Conservation (phyloP, 64 coral and sea anemone genomes). For the Pocillopora verrucosa region DNA sequence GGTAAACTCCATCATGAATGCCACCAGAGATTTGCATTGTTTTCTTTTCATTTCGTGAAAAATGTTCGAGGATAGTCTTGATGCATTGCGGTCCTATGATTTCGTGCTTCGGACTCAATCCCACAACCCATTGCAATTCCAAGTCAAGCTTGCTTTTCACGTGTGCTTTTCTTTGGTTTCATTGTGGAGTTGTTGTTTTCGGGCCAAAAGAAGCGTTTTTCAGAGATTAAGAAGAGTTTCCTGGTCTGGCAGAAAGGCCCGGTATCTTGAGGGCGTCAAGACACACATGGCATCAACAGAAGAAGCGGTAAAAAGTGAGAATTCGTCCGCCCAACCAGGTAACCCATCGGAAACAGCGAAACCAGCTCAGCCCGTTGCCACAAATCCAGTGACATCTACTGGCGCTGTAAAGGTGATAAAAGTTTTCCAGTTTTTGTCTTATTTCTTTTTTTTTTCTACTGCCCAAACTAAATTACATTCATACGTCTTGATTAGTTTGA, state of each 20-base stretch:
- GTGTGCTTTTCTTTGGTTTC: background rate
- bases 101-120: background rate
- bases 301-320: slow-evolving; percentile 40
- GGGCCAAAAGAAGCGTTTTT: background rate
- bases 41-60: background rate
- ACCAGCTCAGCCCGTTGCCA: background rate
- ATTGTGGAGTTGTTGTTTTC: background rate
- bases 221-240: background rate
- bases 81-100: slow-evolving; percentile 10
- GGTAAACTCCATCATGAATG: too few species aligned
- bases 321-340: slow-evolving; percentile 8
- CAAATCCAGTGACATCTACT: slow-evolving; percentile 2
- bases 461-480: background rate
- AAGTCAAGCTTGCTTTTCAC: background rate
- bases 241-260: background rate
- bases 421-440: background rate
- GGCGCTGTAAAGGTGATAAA: slow-evolving; percentile 8
- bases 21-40: too few species aligned
- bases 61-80: background rate
- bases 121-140: slow-evolving; percentile 1
- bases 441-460: background rate
- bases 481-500: too few species aligned
- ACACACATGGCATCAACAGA: slow-evolving; percentile 32
- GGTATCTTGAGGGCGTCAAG: slow-evolving; percentile 6
- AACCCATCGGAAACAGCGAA: slow-evolving; percentile 31